Base-by-base conservation (phyloP, 2,113 vertebrate species). In the Kryptolebias marmoratus region DNA sequence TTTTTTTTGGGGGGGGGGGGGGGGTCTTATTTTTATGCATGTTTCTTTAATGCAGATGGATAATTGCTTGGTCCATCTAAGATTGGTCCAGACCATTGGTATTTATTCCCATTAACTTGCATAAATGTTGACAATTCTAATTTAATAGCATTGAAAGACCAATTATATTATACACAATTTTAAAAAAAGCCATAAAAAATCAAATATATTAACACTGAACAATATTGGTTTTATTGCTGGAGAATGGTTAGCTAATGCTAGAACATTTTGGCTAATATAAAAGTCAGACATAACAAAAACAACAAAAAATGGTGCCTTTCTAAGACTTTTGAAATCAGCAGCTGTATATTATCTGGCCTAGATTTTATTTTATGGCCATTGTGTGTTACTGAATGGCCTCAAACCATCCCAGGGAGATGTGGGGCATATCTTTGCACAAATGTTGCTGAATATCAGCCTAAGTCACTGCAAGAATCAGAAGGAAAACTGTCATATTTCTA, bases 271-370 rank as follows among this genome's bases (percentile, higher is more conserved):
- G 31, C 55, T 8, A 42, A 42, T 42, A 42, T 42, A 6, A 36
- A 36, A 31, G 59, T 53, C 49, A 52, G 52, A 65, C 52, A 50
- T 64, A 69, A 60, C 64, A 73, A 55, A 60, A 70, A 61, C 39
- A n/a, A 70, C 66, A 56, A 75, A 59, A 69, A 77, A 59, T 52
- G 54, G 28, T 57, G 63, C 62, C 64, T 31, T 67, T 77, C 50
- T 72, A 39, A 73, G 52, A 45, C 59, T 68, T 73, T 79, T 74
- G 64, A 49, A 79, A 74, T 82, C 28, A 61, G 18, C 48, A 53
- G 60, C 27, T 47, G 13, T 1, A 45, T 8, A 42, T 32, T 54
- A 42, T 72, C 5, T 11, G 36, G 30, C 36, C 66, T 58, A 22
- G 55, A 80, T 67, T 61, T 52, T 28, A 80, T 67, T 61, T 48